phyloP scores from a whole-genome alignment of 2,888 invertebrate genomes.

The Oscheius sp. region DNA sequence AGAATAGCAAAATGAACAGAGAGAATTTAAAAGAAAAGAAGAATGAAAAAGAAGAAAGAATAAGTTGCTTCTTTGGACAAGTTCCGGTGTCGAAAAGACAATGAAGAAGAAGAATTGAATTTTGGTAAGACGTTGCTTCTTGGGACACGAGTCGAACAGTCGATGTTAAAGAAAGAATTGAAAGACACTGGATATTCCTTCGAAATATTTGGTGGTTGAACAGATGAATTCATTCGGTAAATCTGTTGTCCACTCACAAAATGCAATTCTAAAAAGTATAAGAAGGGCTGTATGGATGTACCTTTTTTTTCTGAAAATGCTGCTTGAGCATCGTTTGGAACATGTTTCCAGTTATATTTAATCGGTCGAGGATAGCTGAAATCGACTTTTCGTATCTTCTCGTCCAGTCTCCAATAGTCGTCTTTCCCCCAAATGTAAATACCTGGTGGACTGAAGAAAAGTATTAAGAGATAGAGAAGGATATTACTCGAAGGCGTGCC shows the following conservation, averaged over 20 bases:
- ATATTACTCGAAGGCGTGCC: conserved; percentile 22
- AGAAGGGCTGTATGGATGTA: no score
- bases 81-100: no score
- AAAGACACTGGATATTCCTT: conserved; percentile 14
- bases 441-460: conserved; percentile 11
- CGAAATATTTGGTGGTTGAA: conserved; percentile 1
- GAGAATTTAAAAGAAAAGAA: no score
- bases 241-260: conserved; percentile 11
- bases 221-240: conserved; percentile 28
- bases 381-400: conserved; percentile 4
- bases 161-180: background rate
- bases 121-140: no score
- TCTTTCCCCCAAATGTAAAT: conserved; percentile 22
- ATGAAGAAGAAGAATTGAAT: no score
- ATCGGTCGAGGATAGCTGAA: conserved; percentile 26
- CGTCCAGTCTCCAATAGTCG: conserved; percentile 23
- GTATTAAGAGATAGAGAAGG: background rate
- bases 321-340: conserved; percentile 5
- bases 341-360: conserved; percentile 18
- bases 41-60: no score
- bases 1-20: no score
- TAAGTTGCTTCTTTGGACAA: no score
- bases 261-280: conserved; percentile 10
- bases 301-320: conserved; percentile 23
- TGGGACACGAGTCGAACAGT: no score